Base-by-base conservation (phyloP, 2,113 vertebrate genomes). In the Agelaius tricolor region DNA sequence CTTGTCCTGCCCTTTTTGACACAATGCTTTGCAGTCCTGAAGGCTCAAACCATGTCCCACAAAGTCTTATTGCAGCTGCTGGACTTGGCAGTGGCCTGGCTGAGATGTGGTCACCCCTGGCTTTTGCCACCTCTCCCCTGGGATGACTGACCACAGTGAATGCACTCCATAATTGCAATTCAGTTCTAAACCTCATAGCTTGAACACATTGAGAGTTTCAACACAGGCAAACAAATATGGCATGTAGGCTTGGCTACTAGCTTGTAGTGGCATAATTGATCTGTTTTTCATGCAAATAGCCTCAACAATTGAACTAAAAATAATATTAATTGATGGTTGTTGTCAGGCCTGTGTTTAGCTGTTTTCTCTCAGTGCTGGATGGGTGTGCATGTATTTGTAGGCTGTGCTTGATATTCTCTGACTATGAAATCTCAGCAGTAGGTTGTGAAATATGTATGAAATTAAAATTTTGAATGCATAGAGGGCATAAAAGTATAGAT, bases 381-480 rank as follows among this genome's bases (percentile, higher is more conserved):
- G 47, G 90, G 52, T 68, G 13, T 46, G 13, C 19, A 7, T 22
- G 16, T 63, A 23, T 94, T 75, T 78, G 87, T 79, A 94, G 73
- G 57, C 72, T 78, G 57, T 63, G 58, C 81, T 82, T 13, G 24
- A 62, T 87, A 72, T 46, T 84, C 92, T 81, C 86, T 77, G 78
- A 77, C 82, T 84, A 84, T 95, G 88, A 95, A 95, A 95, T 96
- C 0, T 3, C 62, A 76, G 87, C 83, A 68, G 92, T 35, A 92
- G 83, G 57, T 96, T 90, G 88, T 77, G 86, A 96, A 97, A 81
- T 75, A 84, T 62, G 92, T 95, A 96, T 95, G 92, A 96, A 96
- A 96, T 95, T 74, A 87, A 89, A 76, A 94, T 95, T 96, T 94
- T 68, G 83, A 91, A 90, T 96, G 94, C 89, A 94, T 51, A 82